phyloP scores from a whole-genome alignment of 1,140 invertebrate species.

The Acyrthosiphon pisum region DNA sequence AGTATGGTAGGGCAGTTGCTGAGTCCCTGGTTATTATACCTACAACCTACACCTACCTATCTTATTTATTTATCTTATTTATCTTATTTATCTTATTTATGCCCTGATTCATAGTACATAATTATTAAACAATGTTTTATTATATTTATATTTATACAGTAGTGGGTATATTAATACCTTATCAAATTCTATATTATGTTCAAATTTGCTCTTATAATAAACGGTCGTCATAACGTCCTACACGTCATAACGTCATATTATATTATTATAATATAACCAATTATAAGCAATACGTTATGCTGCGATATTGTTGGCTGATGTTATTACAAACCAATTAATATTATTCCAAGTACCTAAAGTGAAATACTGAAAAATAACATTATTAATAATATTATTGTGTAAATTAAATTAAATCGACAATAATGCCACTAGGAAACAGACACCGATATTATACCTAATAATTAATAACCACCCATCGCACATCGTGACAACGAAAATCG shows the following conservation, averaged over 20 bases:
- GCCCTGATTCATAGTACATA: background rate
- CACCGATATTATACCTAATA: background rate
- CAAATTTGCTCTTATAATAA: conserved; percentile 9
- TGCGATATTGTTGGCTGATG: background rate
- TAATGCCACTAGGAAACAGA: background rate
- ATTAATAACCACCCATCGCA: background rate
- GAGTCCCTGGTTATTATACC: background rate
- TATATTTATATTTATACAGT: too few relatives aligned
- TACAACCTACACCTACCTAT: background rate
- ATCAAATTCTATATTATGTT: background rate
- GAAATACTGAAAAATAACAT: background rate
- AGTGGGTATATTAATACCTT: background rate
- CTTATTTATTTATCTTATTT: too few relatives aligned
- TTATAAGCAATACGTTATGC: background rate
- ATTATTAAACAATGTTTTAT: background rate
- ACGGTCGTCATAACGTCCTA: background rate
- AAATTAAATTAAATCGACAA: background rate
- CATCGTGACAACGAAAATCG: background rate
- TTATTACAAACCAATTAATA: background rate
- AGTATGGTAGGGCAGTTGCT: background rate
- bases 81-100: too few relatives aligned
- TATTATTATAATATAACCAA: background rate
- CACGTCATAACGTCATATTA: background rate
- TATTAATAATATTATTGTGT: background rate
- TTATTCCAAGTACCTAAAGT: background rate